Evolutionary conservation across 1,140 invertebrate genomes (phyloP).

Genomic region (Frieseomelitta varia): DNA sequence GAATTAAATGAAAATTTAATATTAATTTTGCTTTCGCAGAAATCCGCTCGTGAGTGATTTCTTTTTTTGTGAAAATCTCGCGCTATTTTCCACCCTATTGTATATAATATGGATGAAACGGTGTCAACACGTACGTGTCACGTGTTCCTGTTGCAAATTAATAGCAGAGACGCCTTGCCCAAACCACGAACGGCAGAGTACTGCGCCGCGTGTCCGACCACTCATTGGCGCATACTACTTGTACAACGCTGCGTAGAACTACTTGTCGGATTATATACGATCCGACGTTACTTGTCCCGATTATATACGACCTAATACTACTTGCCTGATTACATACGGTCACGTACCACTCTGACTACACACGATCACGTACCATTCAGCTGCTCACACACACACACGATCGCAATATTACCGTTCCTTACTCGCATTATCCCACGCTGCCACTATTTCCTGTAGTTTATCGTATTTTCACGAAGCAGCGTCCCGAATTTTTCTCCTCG

Average conservation of each 20-base stretch:
- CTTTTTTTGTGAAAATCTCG: neutral
- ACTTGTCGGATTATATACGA: slow-evolving; percentile 39
- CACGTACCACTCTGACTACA: slow-evolving; percentile 35
- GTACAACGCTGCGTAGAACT: neutral
- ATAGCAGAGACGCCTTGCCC: neutral
- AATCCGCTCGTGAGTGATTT: neutral
- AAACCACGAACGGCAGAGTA: neutral
- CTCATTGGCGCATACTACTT: slow-evolving; percentile 7
- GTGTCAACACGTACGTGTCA: neutral
- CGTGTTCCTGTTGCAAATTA: neutral
- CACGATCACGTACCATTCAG: slow-evolving; percentile 19
- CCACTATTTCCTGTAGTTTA: neutral
- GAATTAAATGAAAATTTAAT: no score
- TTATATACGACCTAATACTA: slow-evolving; percentile 33
- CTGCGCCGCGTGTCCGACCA: neutral
- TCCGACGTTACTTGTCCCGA: slow-evolving; percentile 21
- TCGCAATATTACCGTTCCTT: neutral
- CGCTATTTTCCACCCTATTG: neutral
- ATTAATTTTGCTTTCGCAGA: neutral
- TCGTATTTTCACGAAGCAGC: neutral
- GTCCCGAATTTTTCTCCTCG: neutral
- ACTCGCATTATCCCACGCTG: neutral
- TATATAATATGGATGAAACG: neutral
- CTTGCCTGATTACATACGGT: slow-evolving; percentile 21
- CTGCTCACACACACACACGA: slow-evolving; percentile 6